Conservation (phyloP, 2,113 vertebrate genomes). For the Coptodon rendalli region DNA sequence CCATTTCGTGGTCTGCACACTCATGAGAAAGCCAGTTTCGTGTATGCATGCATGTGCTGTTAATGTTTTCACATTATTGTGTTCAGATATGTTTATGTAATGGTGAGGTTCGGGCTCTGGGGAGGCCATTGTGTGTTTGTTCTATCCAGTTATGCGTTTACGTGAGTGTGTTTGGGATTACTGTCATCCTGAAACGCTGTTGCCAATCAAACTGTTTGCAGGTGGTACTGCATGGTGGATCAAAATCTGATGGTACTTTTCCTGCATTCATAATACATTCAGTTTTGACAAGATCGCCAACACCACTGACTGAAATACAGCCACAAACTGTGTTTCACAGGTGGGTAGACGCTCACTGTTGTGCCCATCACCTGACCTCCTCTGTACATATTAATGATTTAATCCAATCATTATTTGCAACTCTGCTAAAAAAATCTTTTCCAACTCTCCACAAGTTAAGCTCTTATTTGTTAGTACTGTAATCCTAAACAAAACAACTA, state of each 20-base stretch:
- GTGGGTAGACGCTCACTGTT: not conserved
- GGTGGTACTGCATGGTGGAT: not conserved
- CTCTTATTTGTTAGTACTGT: not conserved
- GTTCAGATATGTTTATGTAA: not conserved
- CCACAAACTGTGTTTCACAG: not conserved
- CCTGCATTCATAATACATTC: not conserved
- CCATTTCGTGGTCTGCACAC: not conserved
- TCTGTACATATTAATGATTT: not conserved
- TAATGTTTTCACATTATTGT: not conserved
- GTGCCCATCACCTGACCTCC: rapidly evolving
- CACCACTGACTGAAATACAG: not conserved
- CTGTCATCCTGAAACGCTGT: not conserved
- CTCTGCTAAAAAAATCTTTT: not conserved
- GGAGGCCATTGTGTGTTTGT: not conserved
- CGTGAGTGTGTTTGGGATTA: not conserved
- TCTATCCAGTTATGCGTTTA: not conserved
- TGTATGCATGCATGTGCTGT: not conserved
- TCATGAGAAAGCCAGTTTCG: not conserved
- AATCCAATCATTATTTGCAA: not conserved
- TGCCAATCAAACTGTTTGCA: rapidly evolving
- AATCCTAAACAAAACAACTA: not conserved
- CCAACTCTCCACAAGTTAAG: not conserved
- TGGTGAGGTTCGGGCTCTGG: not conserved
- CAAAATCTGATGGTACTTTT: not conserved
- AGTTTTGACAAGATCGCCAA: not conserved